Base-by-base conservation (phyloP, 2,888 invertebrate species). In the Scelioninae gen. 1 region DNA sequence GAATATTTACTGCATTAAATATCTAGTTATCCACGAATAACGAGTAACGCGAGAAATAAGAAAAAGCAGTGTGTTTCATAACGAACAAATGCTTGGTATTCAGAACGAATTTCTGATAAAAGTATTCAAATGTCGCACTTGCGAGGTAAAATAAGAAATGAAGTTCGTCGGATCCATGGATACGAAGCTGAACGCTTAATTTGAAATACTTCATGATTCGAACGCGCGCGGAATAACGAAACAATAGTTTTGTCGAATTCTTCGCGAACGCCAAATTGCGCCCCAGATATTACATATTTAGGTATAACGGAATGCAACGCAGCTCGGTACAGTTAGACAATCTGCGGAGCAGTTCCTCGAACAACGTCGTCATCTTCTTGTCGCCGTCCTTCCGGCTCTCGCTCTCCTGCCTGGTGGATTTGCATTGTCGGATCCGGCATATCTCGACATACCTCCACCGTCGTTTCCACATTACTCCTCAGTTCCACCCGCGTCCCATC, bases 361-460 rank as follows among this genome's bases (percentile, higher is more conserved):
- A 58, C 84, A 71, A 72, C 77, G 83, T 75, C 71, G 69, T 81
- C 79, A 80, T 82, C 82, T 78, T 72, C 76, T 80, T 78, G 78
- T 83, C 72, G 69, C 68, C 77, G 62, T 58, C 56, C 60, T 79
- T 74, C 78, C 75, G 75, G 51, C 74, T 80, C 53, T 62, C 82
- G 69, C 65, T 43, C 65, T 83, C 66, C 68, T 43, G 53, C 78
- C 43, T 71, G 84, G 79, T 74, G 81, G 84, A 85, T 84, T 84
- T 80, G 85, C 84, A 85, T 85, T 84, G 84, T 81, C 60, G 83
- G 74, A 89, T 89, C 87, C 84, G 86, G 89, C 89, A 89, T 89
- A 89, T 89, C 88, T 89, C 85, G 87, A 88, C 88, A 89, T 89
- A 89, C 90, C 89, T 87, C 85, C 86, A 86, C 83, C 89, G 87